These are phyloP conservation scores for Epizoanthus stellaris DNA, from an alignment of 92 coral and sea anemone species.

Conservation along the genomic window DNA sequence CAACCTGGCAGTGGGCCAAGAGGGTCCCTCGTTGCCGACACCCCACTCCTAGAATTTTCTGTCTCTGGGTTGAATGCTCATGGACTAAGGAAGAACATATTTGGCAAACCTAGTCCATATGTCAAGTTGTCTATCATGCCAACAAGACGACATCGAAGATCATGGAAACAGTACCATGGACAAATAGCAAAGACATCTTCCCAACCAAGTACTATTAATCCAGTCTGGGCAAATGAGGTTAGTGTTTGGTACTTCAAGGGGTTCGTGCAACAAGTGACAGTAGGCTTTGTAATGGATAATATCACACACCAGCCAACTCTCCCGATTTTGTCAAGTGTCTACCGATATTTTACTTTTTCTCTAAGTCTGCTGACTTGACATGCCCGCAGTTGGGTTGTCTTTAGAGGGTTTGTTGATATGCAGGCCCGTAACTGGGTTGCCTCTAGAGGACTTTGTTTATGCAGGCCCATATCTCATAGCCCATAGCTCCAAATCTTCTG, in stretches of 20 bases:
- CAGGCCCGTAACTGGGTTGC: too few species aligned
- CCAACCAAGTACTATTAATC: constrained; percentile 84
- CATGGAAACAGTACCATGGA: constrained; percentile 98
- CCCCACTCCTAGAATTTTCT: constrained; percentile 80
- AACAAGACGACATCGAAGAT: constrained; percentile 84
- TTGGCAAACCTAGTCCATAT: constrained; percentile 98
- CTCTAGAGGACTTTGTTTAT: too few species aligned
- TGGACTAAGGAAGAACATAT: constrained; percentile 88
- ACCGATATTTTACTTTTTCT: too few species aligned
- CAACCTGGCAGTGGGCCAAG: constrained; percentile 59
- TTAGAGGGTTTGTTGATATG: too few species aligned
- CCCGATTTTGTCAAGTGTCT: too few species aligned
- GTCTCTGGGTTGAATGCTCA: constrained; percentile 87
- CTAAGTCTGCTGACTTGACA: too few species aligned
- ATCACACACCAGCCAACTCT: too few species aligned
- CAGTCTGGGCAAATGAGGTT: constrained; percentile 95
- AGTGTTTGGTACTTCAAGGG: background rate
- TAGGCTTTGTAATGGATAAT: too few species aligned
- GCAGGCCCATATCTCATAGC: too few species aligned
- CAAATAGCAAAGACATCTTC: constrained; percentile 95
- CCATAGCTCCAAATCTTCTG: too few species aligned
- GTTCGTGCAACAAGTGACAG: too few species aligned
- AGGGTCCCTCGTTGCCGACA: constrained; percentile 62
- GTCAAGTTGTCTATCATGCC: constrained; percentile 96
- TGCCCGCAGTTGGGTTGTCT: too few species aligned